Conservation (phyloP, 2,113 vertebrate genomes). For the mouse (Mus musculus) region DNA sequence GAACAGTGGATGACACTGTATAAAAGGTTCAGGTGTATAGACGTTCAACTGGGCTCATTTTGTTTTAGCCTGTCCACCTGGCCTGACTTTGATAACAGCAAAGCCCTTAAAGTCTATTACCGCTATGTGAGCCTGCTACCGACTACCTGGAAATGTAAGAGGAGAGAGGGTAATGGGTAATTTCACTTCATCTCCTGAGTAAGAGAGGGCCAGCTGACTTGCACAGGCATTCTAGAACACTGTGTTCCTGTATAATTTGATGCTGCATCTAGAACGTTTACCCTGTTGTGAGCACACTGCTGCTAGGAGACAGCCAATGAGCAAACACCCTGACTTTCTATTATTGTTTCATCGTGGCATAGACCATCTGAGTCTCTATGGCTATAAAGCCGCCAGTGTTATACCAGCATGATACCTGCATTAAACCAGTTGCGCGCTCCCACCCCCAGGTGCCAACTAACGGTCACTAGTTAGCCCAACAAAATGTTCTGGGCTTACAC, state of each 20-base stretch:
- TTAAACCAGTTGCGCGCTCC: neutral
- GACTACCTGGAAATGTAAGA: neutral
- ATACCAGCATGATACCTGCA: too few relatives aligned
- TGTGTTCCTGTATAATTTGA: conserved; percentile 44
- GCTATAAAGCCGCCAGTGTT: neutral
- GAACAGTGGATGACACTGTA: neutral
- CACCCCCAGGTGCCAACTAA: neutral
- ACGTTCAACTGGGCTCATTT: too few relatives aligned
- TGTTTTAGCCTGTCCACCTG: neutral
- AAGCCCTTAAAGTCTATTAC: neutral
- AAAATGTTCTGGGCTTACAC: neutral
- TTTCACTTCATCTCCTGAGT: neutral
- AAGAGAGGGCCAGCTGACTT: neutral
- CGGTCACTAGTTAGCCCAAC: neutral
- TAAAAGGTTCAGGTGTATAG: neutral
- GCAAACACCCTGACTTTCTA: conserved; percentile 53
- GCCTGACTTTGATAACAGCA: neutral
- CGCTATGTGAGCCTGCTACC: neutral
- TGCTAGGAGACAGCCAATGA: conserved; percentile 69
- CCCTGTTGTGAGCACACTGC: conserved; percentile 34
- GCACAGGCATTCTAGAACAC: conserved; percentile 66
- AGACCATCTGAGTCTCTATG: neutral
- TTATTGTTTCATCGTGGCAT: neutral
- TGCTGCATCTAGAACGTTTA: conserved; percentile 54
- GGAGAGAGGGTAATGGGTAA: neutral